Evolutionary conservation across 2,113 vertebrate genomes (phyloP), one percentile per base, ranked within the genome.

Genomic region (Platycercus adscitus): DNA sequence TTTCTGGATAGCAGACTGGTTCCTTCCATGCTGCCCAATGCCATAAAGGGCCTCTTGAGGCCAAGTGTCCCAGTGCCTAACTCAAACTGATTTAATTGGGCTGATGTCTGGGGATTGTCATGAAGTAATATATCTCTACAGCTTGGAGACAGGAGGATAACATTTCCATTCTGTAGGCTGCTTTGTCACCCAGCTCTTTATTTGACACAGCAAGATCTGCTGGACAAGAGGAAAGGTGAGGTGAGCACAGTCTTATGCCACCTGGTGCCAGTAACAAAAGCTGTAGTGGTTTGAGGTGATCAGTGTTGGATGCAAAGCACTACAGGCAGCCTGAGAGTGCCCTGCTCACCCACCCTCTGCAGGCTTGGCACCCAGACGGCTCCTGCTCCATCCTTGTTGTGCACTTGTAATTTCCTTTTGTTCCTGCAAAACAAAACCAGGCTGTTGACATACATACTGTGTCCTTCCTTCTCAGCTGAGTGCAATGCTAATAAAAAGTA

Each of bases 251-350:
- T 10, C 6, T 60, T 53, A 44, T 23, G 44, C 41, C 29, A 21
- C 5, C 2, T 14, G 5, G 17, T 71, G 52, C 47, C 52, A 26
- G 17, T 55, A 29, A 26, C 35, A 64, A 53, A 35, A 52, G 11
- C 11, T 11, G 1, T 5, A 13, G 17, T 14, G 17, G 28, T 64
- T 35, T 19, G 13, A 20, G 19, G 41, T 10, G 2, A 1, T 60
- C 19, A 5, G 35, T 33, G 24, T 35, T 75, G 71, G 25, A n/a
- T 58, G 52, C 47, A 43, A 66, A 61, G 28, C 37, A 23, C 11
- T 2, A 0, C 24, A 66, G 24, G 46, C 7, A 50, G 23, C 31
- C 35, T 5, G 7, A 50, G 21, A 7, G 50, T 18, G 26, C 44
- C 64, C 58, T 77, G 58, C 68, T 60, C 4, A 8, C 41, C 39